These are phyloP conservation scores for Drosophila pegasa DNA, from an alignment of 2,888 invertebrate genomes.

Conservation along the genomic window DNA sequence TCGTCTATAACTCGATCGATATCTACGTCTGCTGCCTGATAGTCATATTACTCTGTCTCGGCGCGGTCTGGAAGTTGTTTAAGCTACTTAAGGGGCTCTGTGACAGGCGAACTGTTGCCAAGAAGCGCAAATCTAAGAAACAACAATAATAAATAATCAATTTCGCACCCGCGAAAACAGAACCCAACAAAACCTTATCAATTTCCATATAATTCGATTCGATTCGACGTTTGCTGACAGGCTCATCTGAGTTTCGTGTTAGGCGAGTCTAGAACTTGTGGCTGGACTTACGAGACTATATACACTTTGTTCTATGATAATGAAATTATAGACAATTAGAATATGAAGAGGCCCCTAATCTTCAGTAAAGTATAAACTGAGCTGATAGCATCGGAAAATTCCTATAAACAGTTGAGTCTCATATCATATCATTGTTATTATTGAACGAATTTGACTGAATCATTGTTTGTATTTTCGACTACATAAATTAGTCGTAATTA, in stretches of 20 bases:
- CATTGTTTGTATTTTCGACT: neutral
- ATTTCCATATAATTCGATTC: neutral
- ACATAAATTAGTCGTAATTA: neutral
- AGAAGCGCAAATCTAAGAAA: constrained; percentile 42
- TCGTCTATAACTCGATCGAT: constrained; percentile 86
- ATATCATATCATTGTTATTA: neutral
- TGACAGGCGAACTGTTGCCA: neutral
- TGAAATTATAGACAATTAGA: neutral
- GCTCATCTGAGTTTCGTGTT: neutral
- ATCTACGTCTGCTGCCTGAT: constrained; percentile 73
- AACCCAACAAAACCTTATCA: neutral
- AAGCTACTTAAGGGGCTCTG: constrained; percentile 20
- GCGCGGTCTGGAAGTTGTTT: constrained; percentile 26
- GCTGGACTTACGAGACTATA: neutral
- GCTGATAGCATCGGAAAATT: neutral
- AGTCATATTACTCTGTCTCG: constrained; percentile 28
- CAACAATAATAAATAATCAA: constrained; percentile 54
- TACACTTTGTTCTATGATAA: neutral
- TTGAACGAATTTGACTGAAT: neutral
- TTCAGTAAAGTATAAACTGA: neutral
- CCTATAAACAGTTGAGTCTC: neutral
- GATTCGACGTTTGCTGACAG: neutral
- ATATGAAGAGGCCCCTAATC: neutral
- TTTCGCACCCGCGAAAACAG: neutral
- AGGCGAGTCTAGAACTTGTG: too few relatives aligned